Conservation (phyloP, 2,797 vertebrate species). For the Peromyscus aztecus region DNA sequence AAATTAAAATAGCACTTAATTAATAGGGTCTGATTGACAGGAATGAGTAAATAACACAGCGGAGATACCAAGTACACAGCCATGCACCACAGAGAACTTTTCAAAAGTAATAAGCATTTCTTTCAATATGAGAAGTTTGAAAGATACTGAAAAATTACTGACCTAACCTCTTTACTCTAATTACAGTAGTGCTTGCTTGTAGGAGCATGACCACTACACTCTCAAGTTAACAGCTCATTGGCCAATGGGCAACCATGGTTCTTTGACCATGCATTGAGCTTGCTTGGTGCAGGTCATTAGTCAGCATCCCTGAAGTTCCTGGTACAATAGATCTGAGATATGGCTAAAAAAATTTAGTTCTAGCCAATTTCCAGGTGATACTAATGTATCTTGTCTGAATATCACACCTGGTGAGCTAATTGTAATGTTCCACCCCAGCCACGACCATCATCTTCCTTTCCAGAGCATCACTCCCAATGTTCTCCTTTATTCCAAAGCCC, state of each 20-base stretch:
- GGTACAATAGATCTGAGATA: background rate
- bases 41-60: slow-evolving; percentile 36
- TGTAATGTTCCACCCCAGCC: rapidly evolving
- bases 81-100: slow-evolving; percentile 20
- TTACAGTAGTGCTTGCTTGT: background rate
- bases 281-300: background rate
- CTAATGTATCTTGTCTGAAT: background rate
- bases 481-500: background rate
- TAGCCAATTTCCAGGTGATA: background rate
- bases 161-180: background rate
- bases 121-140: slow-evolving; percentile 15
- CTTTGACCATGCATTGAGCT: background rate
- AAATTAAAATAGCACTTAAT: slow-evolving; percentile 74
- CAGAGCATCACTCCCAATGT: background rate
- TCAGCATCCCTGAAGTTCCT: background rate
- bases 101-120: slow-evolving; percentile 17
- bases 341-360: background rate
- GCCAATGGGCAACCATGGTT: background rate
- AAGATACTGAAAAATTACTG: background rate
- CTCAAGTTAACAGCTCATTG: background rate
- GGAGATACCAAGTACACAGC: slow-evolving; percentile 26
- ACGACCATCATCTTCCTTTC: background rate
- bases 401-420: background rate
- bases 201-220: background rate
- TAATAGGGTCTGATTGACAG: slow-evolving; percentile 50